Percentiles rank a stretch among this genome's conserved stretches.
phyloP scores from a whole-genome alignment of 2,888 invertebrate species.

The Psococerastis gibbosa region DNA sequence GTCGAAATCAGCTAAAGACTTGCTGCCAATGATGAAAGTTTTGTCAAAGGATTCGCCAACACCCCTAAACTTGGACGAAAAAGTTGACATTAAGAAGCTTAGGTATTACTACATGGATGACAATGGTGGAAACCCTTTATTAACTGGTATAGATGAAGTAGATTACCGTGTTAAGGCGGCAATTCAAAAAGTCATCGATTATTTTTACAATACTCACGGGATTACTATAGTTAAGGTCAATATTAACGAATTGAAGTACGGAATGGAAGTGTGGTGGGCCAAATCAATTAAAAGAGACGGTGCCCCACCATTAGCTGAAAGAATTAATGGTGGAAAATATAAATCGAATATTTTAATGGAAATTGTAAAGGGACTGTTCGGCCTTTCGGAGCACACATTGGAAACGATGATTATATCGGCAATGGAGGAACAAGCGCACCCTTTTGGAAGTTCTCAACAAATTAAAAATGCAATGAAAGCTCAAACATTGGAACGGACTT shows the following conservation, averaged over 20 bases:
- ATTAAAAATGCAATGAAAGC: too few species aligned
- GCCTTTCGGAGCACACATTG: constrained; percentile 56
- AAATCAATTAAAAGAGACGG: not conserved
- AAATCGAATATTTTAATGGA: constrained; percentile 38
- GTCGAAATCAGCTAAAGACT: constrained; percentile 68
- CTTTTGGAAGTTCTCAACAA: not conserved
- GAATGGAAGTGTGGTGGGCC: not conserved
- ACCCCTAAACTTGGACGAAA: constrained; percentile 29
- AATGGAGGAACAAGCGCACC: constrained; percentile 35
- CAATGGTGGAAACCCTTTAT: constrained; percentile 38
- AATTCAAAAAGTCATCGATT: constrained; percentile 32
- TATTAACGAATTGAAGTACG: constrained; percentile 12
- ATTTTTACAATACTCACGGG: constrained; percentile 34
- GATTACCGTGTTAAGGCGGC: constrained; percentile 37
- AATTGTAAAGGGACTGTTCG: constrained; percentile 50
- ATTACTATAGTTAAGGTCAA: constrained; percentile 37
- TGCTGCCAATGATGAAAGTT: constrained; percentile 52
- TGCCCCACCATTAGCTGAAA: constrained; percentile 13
- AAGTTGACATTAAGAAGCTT: constrained; percentile 38
- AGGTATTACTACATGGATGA: constrained; percentile 66
- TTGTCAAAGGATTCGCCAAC: constrained; percentile 33
- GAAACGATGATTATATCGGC: constrained; percentile 43
- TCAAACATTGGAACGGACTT: too few species aligned
- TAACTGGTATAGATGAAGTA: constrained; percentile 33
- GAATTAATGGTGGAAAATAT: constrained; percentile 14